Evolutionary conservation across 2,888 invertebrate species (phyloP).

Genomic region (Hermaeophaga mercurialis): DNA sequence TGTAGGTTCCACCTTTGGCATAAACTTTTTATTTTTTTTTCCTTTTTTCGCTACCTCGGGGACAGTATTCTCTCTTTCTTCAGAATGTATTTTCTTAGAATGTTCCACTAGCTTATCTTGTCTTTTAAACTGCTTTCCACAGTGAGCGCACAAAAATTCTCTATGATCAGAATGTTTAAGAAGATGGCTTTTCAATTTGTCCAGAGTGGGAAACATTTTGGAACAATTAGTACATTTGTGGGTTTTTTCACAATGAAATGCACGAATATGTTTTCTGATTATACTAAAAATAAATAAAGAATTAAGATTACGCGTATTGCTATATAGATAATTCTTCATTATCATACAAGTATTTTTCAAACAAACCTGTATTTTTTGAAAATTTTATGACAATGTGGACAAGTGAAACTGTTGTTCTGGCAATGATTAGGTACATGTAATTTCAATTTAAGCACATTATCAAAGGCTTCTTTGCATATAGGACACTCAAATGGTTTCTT

Average conservation of each 20-base stretch:
- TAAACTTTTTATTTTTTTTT: constrained; percentile 58
- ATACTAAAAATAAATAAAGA: constrained; percentile 46
- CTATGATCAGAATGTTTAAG: constrained; percentile 67
- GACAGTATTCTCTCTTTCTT: constrained; percentile 56
- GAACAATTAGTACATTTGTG: constrained; percentile 71
- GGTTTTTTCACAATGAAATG: constrained; percentile 72
- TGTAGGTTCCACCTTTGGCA: constrained; percentile 64
- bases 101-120: constrained; percentile 78
- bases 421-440: constrained; percentile 70
- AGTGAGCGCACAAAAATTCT: constrained; percentile 76
- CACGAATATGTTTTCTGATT: constrained; percentile 68
- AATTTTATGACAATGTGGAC: constrained; percentile 71
- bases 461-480: constrained; percentile 72
- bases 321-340: too few species aligned
- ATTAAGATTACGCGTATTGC: too few species aligned
- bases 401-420: constrained; percentile 68
- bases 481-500: constrained; percentile 73
- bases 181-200: constrained; percentile 75
- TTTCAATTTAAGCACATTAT: constrained; percentile 67
- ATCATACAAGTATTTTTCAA: constrained; percentile 56
- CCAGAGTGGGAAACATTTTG: constrained; percentile 71
- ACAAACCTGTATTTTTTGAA: constrained; percentile 66
- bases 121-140: constrained; percentile 78
- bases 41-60: constrained; percentile 34
- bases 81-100: constrained; percentile 68